A percentile compares a stretch with the other conserved stretches of the same genome.
Evolutionary conservation across 2,797 vertebrate genomes (phyloP).

Genomic region (Hemitrygon akajei): DNA sequence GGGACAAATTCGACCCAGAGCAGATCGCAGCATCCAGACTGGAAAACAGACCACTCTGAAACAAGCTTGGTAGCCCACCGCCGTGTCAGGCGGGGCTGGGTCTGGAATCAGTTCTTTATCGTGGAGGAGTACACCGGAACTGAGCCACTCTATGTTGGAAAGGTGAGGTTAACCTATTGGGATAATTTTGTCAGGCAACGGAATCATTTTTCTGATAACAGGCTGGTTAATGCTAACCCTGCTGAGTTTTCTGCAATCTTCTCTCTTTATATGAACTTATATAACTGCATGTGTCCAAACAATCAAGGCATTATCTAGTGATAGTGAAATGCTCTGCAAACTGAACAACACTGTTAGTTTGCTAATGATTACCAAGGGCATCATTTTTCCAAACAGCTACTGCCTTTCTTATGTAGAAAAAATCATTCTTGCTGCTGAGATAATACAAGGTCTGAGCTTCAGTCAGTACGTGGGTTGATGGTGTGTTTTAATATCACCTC

Average conservation of each 20-base stretch:
- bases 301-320: not conserved
- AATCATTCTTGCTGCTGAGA: not conserved
- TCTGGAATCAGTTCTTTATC: slow-evolving; percentile 99
- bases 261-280: not conserved
- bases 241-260: not conserved
- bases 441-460: not conserved
- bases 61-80: slow-evolving; percentile 59
- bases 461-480: not conserved
- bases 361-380: not conserved
- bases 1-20: slow-evolving; percentile 39
- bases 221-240: too few relatives aligned
- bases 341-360: not conserved
- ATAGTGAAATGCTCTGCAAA: not conserved
- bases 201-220: not conserved
- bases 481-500: not conserved
- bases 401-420: not conserved
- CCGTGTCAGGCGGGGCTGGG: slow-evolving; percentile 94
- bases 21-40: not conserved
- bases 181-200: not conserved
- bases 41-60: slow-evolving; percentile 44
- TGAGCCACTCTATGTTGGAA: slow-evolving; percentile 91
- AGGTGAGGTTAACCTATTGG: slow-evolving; percentile 64
- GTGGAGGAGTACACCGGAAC: slow-evolving; percentile 98
- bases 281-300: not conserved
- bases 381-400: not conserved